These are phyloP conservation scores for Labeo catla DNA, from an alignment of 2,113 vertebrate species.

Conservation along the genomic window DNA sequence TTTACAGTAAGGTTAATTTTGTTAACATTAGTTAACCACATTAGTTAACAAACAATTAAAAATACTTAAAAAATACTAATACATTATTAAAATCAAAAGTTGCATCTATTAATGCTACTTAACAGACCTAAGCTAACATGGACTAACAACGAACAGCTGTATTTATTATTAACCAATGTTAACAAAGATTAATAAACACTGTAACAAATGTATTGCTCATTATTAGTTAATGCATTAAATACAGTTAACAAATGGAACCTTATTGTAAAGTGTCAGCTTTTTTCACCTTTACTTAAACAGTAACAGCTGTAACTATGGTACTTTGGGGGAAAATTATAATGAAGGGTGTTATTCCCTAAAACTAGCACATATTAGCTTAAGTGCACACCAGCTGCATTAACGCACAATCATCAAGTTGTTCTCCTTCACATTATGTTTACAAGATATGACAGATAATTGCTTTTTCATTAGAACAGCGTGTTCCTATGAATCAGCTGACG, in stretches of 20 bases:
- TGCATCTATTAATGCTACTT: too few relatives aligned
- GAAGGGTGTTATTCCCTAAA: background rate
- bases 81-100: background rate
- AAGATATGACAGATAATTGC: slow-evolving; percentile 9
- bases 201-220: too few relatives aligned
- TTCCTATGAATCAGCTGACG: slow-evolving; percentile 13
- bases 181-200: too few relatives aligned
- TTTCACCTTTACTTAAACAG: background rate
- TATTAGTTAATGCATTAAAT: too few relatives aligned
- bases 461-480: background rate
- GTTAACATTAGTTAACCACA: too few relatives aligned
- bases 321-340: background rate
- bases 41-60: too few relatives aligned
- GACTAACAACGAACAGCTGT: too few relatives aligned
- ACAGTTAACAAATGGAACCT: too few relatives aligned
- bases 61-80: background rate
- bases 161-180: too few relatives aligned
- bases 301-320: background rate
- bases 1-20: too few relatives aligned
- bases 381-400: slow-evolving; percentile 16
- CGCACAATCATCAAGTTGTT: background rate
- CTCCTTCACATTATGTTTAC: background rate
- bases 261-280: too few relatives aligned
- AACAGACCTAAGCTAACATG: too few relatives aligned
- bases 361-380: background rate